Evolutionary conservation across 2,113 vertebrate species (phyloP).

Genomic region (Chelonoidis abingdonii): DNA sequence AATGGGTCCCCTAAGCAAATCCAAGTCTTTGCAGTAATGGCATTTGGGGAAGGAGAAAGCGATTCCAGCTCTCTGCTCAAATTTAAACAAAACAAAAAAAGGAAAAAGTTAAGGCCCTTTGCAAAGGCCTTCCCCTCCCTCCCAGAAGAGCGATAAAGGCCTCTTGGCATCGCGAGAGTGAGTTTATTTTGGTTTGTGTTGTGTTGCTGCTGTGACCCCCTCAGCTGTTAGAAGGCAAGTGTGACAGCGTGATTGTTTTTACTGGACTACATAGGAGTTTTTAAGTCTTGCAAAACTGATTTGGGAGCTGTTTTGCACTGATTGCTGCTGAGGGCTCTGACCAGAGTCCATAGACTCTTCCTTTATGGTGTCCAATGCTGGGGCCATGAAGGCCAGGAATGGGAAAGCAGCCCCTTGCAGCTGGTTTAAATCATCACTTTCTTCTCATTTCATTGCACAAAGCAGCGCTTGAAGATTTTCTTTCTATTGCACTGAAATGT

Average conservation of each 20-base stretch:
- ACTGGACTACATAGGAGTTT: conserved; percentile 33
- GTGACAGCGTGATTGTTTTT: conserved; percentile 73
- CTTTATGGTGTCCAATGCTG: background rate
- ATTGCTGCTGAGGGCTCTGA: conserved; percentile 45
- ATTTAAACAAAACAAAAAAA: conserved; percentile 6
- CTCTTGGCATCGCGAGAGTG: conserved; percentile 61
- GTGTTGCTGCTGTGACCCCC: conserved; percentile 74
- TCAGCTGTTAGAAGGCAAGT: conserved; percentile 68
- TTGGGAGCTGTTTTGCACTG: conserved; percentile 59
- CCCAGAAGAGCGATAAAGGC: conserved; percentile 73
- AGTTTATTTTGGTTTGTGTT: conserved; percentile 78
- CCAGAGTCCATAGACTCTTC: background rate
- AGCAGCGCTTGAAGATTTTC: conserved; percentile 63
- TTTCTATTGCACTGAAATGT: conserved; percentile 72
- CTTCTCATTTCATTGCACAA: conserved; percentile 69
- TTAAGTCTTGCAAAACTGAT: conserved; percentile 5
- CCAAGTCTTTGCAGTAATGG: background rate
- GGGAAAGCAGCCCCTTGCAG: conserved; percentile 48
- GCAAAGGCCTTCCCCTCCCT: conserved; percentile 57
- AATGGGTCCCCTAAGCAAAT: conserved; percentile 2
- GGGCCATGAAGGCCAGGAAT: background rate
- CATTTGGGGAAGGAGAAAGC: conserved; percentile 22
- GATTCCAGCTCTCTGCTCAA: conserved; percentile 27
- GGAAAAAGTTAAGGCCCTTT: conserved; percentile 51
- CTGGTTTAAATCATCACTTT: conserved; percentile 77